These are phyloP conservation scores for Pseudochaenichthys georgianus DNA, from an alignment of 2,797 vertebrate species.

Conservation along the genomic window DNA sequence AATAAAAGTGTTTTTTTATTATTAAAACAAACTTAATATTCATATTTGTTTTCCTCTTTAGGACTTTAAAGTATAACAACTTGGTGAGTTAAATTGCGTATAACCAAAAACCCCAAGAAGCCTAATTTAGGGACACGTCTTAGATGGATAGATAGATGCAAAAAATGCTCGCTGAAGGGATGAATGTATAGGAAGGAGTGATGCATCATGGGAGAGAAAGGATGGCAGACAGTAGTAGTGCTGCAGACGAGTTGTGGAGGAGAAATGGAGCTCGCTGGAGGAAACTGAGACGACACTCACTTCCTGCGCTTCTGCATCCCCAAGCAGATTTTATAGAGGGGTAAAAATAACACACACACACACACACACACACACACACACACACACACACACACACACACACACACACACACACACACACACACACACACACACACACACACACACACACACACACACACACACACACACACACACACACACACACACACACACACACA, in stretches of 20 bases:
- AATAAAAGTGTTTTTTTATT: too few species aligned
- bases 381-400: slow-evolving; percentile 13
- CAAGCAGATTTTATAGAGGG: slow-evolving; percentile 64
- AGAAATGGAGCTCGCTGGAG: slow-evolving; percentile 26
- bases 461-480: not conserved
- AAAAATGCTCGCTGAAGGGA: not conserved
- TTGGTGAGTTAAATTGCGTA: not conserved
- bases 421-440: slow-evolving; percentile 9
- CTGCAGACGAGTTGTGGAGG: slow-evolving; percentile 27
- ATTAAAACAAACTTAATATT: too few species aligned
- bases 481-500: slow-evolving; percentile 9
- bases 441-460: slow-evolving; percentile 9
- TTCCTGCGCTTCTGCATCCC: slow-evolving; percentile 62
- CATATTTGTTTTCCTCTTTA: too few species aligned
- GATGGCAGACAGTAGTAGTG: slow-evolving; percentile 8
- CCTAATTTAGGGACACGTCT: not conserved
- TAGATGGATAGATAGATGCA: not conserved
- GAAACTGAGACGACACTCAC: slow-evolving; percentile 55
- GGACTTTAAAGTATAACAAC: not conserved
- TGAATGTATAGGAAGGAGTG: not conserved
- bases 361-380: slow-evolving; percentile 23
- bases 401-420: too few species aligned
- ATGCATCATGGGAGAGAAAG: slow-evolving; percentile 45
- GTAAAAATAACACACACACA: slow-evolving; percentile 56
- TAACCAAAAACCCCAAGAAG: not conserved